Base-by-base conservation (phyloP, 2,113 vertebrate genomes). In the Willisornis vidua region DNA sequence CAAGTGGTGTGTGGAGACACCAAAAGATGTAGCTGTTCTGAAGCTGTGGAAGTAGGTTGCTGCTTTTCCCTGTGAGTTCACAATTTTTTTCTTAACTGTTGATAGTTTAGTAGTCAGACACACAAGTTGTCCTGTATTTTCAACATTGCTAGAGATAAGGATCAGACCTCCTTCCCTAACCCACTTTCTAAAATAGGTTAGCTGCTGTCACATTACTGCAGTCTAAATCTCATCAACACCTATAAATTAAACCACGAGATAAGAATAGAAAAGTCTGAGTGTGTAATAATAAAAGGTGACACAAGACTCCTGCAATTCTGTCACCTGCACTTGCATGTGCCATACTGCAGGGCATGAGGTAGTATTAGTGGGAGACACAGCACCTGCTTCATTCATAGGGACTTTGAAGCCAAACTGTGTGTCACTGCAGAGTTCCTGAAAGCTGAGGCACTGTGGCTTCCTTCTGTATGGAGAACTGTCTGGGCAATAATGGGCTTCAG, bases 151-250 rank as follows among this genome's bases (percentile, higher is more conserved):
- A 14, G 35, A 89, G 49, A 39, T 45, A 58, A 87, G 33, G 52
- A 62, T 92, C 70, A 63, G n/a, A 54, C 68, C 33, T 67, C 48
- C 33, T 85, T 85, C 70, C n/a, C 15, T 95, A 89, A 90, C 90
- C 94, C 66, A 92, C 33, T 90, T 94, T 43, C 70, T 85, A 33
- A 94, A 90, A 51, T 78, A 92, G 82, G 29, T 85, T 90, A 63
- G 85, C 39, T 52, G 16, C 29, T 75, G 65, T 71, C 39, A 37
- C 29, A 25, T 49, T 54, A 22, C 77, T 39, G 4, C 46, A 43
- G 12, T 45, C 45, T 55, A 72, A 78, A 87, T 87, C 52, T 79
- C 57, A 82, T 78, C n/a, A 67, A 33, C 33, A 5, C 52, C 35
- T 75, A 10, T 39, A 55, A 91, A 90, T 87, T 58, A 78, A 89